These are phyloP conservation scores for Lamellibrachia columna DNA, from an alignment of 2,888 invertebrate genomes.

Conservation along the genomic window DNA sequence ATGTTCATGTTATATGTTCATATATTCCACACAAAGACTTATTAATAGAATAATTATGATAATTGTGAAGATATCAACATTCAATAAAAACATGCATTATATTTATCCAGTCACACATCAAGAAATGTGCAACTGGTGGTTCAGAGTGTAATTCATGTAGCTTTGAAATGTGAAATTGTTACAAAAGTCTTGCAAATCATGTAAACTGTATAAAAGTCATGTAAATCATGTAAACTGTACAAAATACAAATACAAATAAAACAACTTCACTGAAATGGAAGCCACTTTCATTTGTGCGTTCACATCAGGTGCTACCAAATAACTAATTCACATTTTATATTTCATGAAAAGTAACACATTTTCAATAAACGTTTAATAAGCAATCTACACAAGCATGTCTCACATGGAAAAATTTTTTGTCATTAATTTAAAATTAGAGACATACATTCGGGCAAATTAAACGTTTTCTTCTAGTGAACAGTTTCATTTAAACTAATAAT, in stretches of 20 bases:
- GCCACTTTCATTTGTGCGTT: not conserved
- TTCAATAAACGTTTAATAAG: not conserved
- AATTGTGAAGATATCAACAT: not conserved
- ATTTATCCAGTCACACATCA: not conserved
- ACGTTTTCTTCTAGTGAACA: not conserved
- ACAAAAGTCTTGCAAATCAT: not conserved
- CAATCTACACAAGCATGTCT: not conserved
- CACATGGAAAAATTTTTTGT: no score
- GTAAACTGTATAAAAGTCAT: not conserved
- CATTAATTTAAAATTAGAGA: not conserved
- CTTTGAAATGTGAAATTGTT: not conserved
- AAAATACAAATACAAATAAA: not conserved
- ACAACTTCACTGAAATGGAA: not conserved
- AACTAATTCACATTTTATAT: not conserved
- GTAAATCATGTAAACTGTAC: not conserved
- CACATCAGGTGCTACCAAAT: not conserved
- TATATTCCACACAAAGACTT: not conserved
- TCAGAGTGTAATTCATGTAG: not conserved
- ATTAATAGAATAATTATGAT: not conserved
- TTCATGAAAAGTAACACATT: constrained; percentile 3
- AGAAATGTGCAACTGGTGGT: not conserved
- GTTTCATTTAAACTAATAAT: not conserved
- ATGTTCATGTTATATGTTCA: not conserved
- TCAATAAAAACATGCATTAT: not conserved
- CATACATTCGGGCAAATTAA: not conserved